Evolutionary conservation across 2,888 invertebrate genomes (phyloP).

Genomic region (Orthonychiurus folsomi): DNA sequence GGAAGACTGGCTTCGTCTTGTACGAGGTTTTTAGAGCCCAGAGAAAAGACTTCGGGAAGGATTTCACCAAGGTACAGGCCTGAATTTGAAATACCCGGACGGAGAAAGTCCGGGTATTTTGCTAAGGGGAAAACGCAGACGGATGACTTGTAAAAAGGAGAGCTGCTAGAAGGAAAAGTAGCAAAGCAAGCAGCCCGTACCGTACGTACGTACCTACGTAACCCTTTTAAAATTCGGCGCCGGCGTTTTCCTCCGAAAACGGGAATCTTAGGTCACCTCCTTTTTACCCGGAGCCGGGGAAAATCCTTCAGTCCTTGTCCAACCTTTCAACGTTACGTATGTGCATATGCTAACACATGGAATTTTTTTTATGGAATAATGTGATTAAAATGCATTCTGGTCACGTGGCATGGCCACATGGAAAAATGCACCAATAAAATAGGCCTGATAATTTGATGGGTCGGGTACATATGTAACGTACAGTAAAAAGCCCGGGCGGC

Average conservation of each 20-base stretch:
- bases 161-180: background rate
- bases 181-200: too few species aligned
- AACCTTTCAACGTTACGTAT: background rate
- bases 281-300: background rate
- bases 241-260: background rate
- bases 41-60: too few species aligned
- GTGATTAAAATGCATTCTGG: too few species aligned
- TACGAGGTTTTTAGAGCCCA: background rate
- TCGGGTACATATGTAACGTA: background rate
- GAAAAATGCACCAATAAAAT: too few species aligned
- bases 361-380: too few species aligned
- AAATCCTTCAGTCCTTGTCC: background rate
- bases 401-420: too few species aligned
- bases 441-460: too few species aligned
- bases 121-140: background rate
- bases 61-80: too few species aligned
- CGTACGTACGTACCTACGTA: too few species aligned
- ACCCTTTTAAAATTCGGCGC: background rate
- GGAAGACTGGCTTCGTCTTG: background rate
- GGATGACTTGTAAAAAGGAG: background rate
- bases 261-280: background rate
- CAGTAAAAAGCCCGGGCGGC: too few species aligned
- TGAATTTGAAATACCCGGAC: too few species aligned
- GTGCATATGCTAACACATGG: too few species aligned
- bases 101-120: background rate